Conservation (phyloP, 1,140 invertebrate genomes). For the Dendroctonus ponderosae region DNA sequence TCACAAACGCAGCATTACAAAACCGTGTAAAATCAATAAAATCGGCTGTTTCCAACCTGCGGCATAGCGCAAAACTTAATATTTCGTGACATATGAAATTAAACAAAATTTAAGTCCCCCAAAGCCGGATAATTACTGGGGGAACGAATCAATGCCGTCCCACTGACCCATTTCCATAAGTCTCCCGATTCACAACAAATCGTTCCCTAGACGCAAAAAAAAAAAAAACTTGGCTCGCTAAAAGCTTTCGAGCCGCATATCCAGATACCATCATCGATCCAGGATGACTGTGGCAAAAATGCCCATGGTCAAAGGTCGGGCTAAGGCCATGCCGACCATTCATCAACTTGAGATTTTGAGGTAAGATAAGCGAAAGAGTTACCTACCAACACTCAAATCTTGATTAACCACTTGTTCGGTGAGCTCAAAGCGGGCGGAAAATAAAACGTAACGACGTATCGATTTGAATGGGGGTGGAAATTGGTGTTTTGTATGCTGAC, state of each 20-base stretch:
- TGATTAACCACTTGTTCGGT: constrained; percentile 16
- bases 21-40: too few relatives aligned
- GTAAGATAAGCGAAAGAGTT: constrained; percentile 10
- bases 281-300: constrained; percentile 7
- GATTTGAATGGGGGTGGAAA: too few relatives aligned
- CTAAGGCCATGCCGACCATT: constrained; percentile 14
- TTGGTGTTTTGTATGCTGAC: too few relatives aligned
- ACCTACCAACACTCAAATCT: constrained; percentile 12
- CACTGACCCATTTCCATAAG: not conserved
- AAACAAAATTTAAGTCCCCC: too few relatives aligned
- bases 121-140: too few relatives aligned
- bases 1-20: too few relatives aligned
- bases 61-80: too few relatives aligned
- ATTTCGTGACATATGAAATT: too few relatives aligned
- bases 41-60: too few relatives aligned
- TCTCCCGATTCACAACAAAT: not conserved
- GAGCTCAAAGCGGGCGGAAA: too few relatives aligned
- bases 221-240: constrained; percentile 11
- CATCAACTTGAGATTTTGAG: constrained; percentile 7
- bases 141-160: not conserved
- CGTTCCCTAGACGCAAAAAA: not conserved
- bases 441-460: too few relatives aligned
- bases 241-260: constrained; percentile 16
- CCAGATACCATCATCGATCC: constrained; percentile 6
- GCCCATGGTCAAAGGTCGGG: constrained; percentile 14